Base-by-base conservation (phyloP, 2,113 vertebrate genomes). In the Hippocampus barbouri region DNA sequence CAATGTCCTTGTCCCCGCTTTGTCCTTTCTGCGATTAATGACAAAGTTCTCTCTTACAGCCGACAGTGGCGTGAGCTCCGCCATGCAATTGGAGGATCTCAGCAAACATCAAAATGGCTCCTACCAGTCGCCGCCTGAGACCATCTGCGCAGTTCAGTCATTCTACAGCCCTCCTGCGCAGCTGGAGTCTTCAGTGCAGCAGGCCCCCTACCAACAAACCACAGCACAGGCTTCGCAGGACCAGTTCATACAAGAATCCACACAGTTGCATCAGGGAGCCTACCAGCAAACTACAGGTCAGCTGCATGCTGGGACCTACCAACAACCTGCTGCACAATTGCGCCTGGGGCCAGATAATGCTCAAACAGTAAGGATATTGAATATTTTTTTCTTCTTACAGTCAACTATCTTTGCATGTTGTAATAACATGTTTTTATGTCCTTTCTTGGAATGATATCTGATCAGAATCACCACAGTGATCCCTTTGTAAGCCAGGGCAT, bases 51-150 rank as follows among this genome's bases (percentile, higher is more conserved):
- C 38, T 85, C 56, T 94, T 92, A 91, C 93, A 43, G 95, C 94
- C 34, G 97, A 98, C 90, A 95, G 93, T 6, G 93, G 93, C 61
- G 89, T 94, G 76, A 93, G 92, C 75, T 93, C 94, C 57, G 87
- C 93, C 0, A 88, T 96, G 59, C 94, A 95, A 69, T 92, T 93
- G 0, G 94, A 97, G 25, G 93, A 93, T 0, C 91, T 93, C 71
- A 94, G 92, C 88, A 94, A 93, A 92, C 96, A 97, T 90, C 95
- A 95, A 56, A 96, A 94, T 1, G 90, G 91, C 56, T 83, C 92
- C 79, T 94, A 95, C 87, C 94, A 94, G 0, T 94, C 93, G 0
- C 83, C 93, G 49, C 90, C 90, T 0, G 96, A 99, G 0, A 25
- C 93, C 0, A 84, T 89, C 0, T 90, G 92, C 4, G 81, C 93